Evolutionary conservation across 2,113 vertebrate genomes (phyloP).

Genomic region (Gambusia affinis): DNA sequence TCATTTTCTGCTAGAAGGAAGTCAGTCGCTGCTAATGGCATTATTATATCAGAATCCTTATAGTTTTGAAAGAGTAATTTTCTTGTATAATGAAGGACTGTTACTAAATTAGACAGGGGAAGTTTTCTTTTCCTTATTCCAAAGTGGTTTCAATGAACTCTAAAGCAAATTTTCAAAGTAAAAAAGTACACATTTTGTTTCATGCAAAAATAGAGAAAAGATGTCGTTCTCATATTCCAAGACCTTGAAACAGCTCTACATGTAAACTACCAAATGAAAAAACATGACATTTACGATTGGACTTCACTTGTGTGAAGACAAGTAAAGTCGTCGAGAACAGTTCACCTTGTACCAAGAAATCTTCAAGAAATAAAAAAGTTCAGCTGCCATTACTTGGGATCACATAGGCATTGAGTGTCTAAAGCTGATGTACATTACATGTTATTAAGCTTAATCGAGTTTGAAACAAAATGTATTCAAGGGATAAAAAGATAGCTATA

Average conservation of each 20-base stretch:
- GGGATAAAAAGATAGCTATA: background rate
- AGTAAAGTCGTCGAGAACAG: background rate
- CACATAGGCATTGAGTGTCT: background rate
- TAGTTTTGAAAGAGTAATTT: background rate
- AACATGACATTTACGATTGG: too few relatives aligned
- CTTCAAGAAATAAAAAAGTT: too few relatives aligned
- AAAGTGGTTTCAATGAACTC: too few relatives aligned
- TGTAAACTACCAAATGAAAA: too few relatives aligned
- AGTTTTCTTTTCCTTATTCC: too few relatives aligned
- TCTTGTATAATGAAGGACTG: background rate
- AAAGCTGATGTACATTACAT: background rate
- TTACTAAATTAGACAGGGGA: too few relatives aligned
- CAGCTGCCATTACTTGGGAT: background rate
- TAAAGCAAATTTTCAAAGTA: too few relatives aligned
- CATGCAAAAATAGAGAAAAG: too few relatives aligned
- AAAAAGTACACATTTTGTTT: too few relatives aligned
- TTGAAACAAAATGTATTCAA: background rate
- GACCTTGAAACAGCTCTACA: too few relatives aligned
- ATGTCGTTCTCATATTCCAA: too few relatives aligned
- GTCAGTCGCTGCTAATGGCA: background rate
- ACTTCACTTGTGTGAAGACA: background rate
- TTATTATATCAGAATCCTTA: background rate
- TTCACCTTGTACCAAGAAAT: background rate
- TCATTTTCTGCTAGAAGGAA: constrained; percentile 7
- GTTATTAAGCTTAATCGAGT: background rate